Evolutionary conservation across 2,113 vertebrate species (phyloP).

Genomic region (Nipponia nippon): DNA sequence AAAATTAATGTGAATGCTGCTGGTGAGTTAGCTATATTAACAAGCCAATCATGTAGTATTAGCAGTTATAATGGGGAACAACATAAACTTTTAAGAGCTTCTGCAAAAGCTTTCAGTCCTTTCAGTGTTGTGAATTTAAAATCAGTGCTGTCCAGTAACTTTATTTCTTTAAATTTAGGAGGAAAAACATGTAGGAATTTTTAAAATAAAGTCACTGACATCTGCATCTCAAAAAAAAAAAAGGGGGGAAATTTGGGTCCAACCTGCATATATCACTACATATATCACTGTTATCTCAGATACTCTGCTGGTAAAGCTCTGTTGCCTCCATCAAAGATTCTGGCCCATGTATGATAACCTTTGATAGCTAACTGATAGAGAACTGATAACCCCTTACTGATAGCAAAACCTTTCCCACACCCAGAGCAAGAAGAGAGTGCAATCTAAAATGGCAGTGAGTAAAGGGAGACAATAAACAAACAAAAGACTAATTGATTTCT

Average conservation of each 20-base stretch:
- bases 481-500: not conserved
- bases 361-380: not conserved
- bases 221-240: not conserved
- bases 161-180: not conserved
- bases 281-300: not conserved
- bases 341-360: not conserved
- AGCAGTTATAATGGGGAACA: conserved; percentile 1
- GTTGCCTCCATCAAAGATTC: not conserved
- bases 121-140: not conserved
- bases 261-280: not conserved
- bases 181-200: not conserved
- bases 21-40: conserved; percentile 29
- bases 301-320: not conserved
- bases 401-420: not conserved
- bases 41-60: conserved; percentile 19
- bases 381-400: not conserved
- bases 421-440: not conserved
- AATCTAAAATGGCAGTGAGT: not conserved
- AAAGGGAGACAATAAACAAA: not conserved
- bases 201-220: not conserved
- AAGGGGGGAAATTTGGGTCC: not conserved
- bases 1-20: conserved; percentile 40
- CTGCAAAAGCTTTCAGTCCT: not conserved
- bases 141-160: not conserved
- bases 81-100: conserved; percentile 40